Evolutionary conservation across 2,888 invertebrate species (phyloP).

Genomic region (Apoda limacodes): DNA sequence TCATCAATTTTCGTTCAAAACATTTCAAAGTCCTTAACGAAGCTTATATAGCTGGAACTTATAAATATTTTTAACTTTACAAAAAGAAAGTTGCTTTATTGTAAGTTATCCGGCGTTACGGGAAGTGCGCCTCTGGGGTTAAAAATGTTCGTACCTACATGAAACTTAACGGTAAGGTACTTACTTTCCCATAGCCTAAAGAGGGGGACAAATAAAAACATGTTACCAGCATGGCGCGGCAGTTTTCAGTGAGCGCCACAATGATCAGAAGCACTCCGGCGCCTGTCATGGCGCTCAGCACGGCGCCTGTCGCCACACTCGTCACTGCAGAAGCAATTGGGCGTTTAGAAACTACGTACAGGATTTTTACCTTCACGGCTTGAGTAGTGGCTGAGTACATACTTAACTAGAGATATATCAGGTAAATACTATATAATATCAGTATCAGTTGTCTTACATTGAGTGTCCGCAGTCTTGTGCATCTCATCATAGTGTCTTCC

Average conservation of each 20-base stretch:
- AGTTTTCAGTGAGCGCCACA: constrained; percentile 57
- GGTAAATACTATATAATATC: neutral
- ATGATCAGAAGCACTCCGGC: constrained; percentile 49
- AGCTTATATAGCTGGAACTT: too few species aligned
- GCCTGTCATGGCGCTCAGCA: constrained; percentile 47
- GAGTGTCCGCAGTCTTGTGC: constrained; percentile 37
- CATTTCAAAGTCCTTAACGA: too few species aligned
- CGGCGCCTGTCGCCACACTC: constrained; percentile 42
- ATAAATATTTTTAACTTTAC: too few species aligned
- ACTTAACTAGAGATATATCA: neutral
- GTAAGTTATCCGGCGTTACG: too few species aligned
- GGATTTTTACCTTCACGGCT: neutral
- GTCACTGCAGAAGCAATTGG: constrained; percentile 28
- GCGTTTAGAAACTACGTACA: neutral
- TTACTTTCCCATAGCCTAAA: too few species aligned
- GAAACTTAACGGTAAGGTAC: too few species aligned
- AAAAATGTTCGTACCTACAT: too few species aligned
- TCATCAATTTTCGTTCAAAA: too few species aligned
- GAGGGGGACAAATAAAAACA: neutral
- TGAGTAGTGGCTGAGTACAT: neutral
- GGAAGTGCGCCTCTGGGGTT: too few species aligned
- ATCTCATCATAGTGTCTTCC: constrained; percentile 50
- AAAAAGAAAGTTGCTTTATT: too few species aligned
- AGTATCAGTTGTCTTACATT: constrained; percentile 30
- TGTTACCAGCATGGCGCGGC: constrained; percentile 55